Percentiles rank a stretch among this genome's conserved stretches.
phyloP scores from a whole-genome alignment of 2,797 vertebrate species.

The Alectoris magna region DNA sequence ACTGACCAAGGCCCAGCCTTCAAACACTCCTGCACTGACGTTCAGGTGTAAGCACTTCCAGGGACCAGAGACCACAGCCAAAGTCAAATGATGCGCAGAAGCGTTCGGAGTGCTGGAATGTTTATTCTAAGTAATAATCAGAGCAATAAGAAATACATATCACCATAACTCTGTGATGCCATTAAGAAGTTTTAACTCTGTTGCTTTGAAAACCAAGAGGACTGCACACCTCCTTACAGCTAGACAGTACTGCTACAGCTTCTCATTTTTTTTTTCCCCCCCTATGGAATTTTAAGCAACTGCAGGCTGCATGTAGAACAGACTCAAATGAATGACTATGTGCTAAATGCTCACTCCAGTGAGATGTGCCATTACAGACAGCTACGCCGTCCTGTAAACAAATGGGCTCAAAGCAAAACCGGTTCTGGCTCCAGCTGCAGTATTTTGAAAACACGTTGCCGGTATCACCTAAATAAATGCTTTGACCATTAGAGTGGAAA shows the following conservation, averaged over 20 bases:
- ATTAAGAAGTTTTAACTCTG: neutral
- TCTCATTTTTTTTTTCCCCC: neutral
- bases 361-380: constrained; percentile 56
- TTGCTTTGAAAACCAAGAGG: constrained; percentile 15
- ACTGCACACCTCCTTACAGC: neutral
- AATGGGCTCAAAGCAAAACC: constrained; percentile 38
- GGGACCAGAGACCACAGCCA: neutral
- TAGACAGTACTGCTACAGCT: neutral
- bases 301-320: neutral
- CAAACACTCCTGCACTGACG: neutral
- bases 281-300: neutral
- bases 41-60: neutral
- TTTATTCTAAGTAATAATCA: neutral
- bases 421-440: constrained; percentile 52
- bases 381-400: constrained; percentile 60
- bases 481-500: constrained; percentile 61
- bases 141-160: neutral
- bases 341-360: constrained; percentile 45
- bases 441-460: constrained; percentile 59
- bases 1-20: neutral
- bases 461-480: constrained; percentile 65
- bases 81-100: neutral
- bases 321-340: constrained; percentile 59
- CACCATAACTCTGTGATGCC: neutral
- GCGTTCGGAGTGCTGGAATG: neutral